Evolutionary conservation across 2,797 vertebrate genomes (phyloP), one percentile per base, ranked within the genome.

Genomic region (Eulemur mongoz): DNA sequence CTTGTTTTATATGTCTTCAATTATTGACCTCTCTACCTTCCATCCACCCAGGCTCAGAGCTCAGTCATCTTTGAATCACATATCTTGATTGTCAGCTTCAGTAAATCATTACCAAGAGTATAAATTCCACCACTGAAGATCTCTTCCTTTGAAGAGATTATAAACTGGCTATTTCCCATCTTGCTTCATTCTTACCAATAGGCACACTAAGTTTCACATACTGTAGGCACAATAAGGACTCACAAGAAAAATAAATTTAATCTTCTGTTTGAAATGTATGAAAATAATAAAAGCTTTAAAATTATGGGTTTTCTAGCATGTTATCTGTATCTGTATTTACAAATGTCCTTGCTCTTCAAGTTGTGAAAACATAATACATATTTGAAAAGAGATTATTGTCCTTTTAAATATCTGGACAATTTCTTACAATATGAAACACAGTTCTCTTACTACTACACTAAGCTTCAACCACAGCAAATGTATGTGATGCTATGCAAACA

Each of bases 211-310:
- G 15, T 22, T 92, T 80, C 90, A 88, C 6, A 54, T 38, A 32
- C 4, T 43, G 13, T 50, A 22, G 18, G 5, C 63, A 82, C 38
- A 38, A 17, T 15, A 76, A 40, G 7, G 72, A 61, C 6, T 84
- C 72, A 69, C 48, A 75, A 88, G 59, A 25, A 97, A 93, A 93
- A 82, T 52, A 1, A 92, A 91, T 65, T 38, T 89, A 82, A 65
- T 57, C 40, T 32, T 57, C 32, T 35, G 17, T 38, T 87, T 92
- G 15, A 57, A 89, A 91, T 48, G 14, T 32, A 70, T 20, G 72
- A 7, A 84, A 43, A 95, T 17, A 79, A 54, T 67, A 72, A 88
- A 65, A 81, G 18, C 22, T 30, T 93, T 83, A 14, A 90, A 78
- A 67, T 54, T 48, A 32, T 15, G 7, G 7, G 4, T 52, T 89